A percentile compares a stretch with the other conserved stretches of the same genome.
Conservation (phyloP, 2,113 vertebrate species). For the Protobothrops flavoviridis region DNA sequence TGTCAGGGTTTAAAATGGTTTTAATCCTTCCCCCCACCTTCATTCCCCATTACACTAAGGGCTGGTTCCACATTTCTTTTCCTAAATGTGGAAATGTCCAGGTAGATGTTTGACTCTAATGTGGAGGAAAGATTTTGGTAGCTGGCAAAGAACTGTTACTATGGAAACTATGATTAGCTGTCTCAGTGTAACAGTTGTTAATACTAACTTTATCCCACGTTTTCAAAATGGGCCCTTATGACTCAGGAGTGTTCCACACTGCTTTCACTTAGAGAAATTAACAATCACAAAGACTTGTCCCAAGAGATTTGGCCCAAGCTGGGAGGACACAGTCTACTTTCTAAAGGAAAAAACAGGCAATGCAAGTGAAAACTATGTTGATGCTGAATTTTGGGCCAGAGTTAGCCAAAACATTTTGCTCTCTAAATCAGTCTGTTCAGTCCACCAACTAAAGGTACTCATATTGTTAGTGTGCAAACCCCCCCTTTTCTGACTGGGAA, state of each 20-base stretch:
- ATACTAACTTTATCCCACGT: not conserved
- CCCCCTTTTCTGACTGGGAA: not conserved
- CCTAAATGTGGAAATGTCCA: not conserved
- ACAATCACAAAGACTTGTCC: not conserved
- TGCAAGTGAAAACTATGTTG: not conserved
- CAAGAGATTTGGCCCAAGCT: not conserved
- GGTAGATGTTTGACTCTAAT: not conserved
- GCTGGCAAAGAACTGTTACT: not conserved
- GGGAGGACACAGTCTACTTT: not conserved
- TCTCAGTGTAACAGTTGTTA: not conserved
- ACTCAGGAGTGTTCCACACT: not conserved
- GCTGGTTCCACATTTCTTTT: not conserved
- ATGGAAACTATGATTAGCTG: not conserved
- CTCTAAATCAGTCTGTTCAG: no score
- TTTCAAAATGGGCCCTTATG: not conserved
- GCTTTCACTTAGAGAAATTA: not conserved
- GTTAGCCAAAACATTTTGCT: not conserved
- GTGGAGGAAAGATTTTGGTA: not conserved
- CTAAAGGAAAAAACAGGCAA: not conserved
- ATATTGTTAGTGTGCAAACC: no score
- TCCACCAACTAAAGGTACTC: not conserved
- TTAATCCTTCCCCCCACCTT: not conserved
- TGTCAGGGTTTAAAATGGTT: not conserved
- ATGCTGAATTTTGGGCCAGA: not conserved
- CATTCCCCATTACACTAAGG: not conserved